Evolutionary conservation across 2,888 invertebrate species (phyloP), one percentile per base, ranked within the genome.

Genomic region (Pediacus dermestoides): DNA sequence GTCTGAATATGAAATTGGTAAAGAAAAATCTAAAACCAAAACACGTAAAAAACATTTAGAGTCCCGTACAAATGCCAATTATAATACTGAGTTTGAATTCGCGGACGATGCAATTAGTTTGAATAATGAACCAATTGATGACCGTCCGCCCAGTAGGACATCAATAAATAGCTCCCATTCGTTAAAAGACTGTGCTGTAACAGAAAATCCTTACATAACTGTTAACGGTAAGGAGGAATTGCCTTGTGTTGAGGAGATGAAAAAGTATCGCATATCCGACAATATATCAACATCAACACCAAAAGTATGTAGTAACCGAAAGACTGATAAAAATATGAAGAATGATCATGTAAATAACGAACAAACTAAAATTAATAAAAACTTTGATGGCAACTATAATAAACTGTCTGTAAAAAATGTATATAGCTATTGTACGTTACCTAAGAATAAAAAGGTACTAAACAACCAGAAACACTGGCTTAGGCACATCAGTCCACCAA

Each of bases 171-270:
- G 67, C 42, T 63, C 65, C 53, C 66, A 67, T 44, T 60, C 61
- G 3, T 28, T 48, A n/a, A n/a, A n/a, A 14, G 51, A 53, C 16
- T 50, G 60, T 34, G 39, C 48, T 32, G 46, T 47, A 3, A 65
- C 58, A 66, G 61, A 75, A 73, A 73, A 72, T 71, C 71, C 71
- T 68, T 68, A 61, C 73, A 72, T 77, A 12, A 74, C 72, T 13
- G 81, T 80, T 16, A 77, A 82, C 51, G 85, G 84, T 8, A 79
- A 77, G 59, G 85, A 85, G 63, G 86, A 85, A 68, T 66, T 83
- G 51, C 83, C 85, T 1, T 74, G 76, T 37, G 64, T 63, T 16
- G 69, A 73, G 51, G 70, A 71, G 48, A 64, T 64, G 36, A 58
- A 63, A 25, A 63, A 66, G 10, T 37, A 34, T 35, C 27, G 46